A percentile compares a stretch with the other conserved stretches of the same genome.
Conservation (phyloP, 2,113 vertebrate species). For the Hylia prasina region DNA sequence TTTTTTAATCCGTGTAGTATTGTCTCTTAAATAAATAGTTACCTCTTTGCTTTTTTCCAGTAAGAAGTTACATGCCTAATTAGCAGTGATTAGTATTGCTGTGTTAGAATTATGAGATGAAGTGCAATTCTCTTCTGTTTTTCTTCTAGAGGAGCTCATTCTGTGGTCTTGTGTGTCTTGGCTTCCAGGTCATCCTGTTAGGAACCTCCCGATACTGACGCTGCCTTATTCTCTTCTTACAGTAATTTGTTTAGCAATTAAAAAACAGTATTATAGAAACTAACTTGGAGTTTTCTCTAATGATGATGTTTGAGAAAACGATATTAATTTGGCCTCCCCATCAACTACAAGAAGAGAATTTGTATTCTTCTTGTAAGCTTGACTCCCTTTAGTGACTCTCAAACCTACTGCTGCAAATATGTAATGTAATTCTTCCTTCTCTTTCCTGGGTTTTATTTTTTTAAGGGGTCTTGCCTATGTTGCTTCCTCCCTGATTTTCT, state of each 20-base stretch:
- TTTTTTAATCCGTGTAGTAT: slow-evolving; percentile 21
- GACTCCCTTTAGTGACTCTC: neutral
- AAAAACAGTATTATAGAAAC: neutral
- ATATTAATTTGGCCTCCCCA: neutral
- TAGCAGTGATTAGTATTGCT: neutral
- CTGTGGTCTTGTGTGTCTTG: neutral
- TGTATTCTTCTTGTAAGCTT: neutral
- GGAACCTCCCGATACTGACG: fast-evolving
- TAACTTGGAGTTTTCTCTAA: neutral
- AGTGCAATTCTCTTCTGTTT: neutral
- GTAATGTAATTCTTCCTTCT: neutral
- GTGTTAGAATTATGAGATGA: neutral
- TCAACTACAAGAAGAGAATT: neutral
- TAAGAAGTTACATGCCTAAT: slow-evolving; percentile 8
- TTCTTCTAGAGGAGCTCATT: neutral
- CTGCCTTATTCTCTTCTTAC: neutral
- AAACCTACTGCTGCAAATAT: neutral
- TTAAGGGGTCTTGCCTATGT: neutral
- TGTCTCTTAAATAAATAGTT: slow-evolving; percentile 45
- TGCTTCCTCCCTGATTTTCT: neutral
- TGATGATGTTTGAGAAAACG: neutral
- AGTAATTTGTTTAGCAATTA: neutral
- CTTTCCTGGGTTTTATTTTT: neutral
- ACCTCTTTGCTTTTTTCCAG: neutral
- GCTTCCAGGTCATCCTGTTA: neutral